Percentiles rank a stretch among this genome's conserved stretches.
These are phyloP conservation scores for Hipposideros larvatus DNA, from an alignment of 2,797 vertebrate species.

Conservation along the genomic window DNA sequence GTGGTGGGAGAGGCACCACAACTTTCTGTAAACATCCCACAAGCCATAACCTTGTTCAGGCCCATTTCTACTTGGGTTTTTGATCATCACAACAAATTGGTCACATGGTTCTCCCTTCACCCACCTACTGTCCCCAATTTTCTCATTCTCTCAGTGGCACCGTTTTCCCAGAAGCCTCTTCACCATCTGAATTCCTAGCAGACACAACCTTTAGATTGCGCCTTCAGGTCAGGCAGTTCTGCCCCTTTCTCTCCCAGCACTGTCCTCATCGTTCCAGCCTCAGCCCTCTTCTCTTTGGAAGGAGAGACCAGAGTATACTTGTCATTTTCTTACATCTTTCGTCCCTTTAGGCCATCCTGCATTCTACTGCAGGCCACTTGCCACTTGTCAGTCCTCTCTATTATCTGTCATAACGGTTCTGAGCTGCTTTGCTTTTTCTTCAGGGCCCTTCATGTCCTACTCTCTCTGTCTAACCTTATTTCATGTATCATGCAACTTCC, in stretches of 20 bases:
- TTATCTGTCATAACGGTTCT: fast-evolving
- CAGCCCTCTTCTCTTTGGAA: background rate
- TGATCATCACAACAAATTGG: fast-evolving
- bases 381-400: fast-evolving
- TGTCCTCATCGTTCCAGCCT: fast-evolving
- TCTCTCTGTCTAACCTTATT: background rate
- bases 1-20: background rate
- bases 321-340: background rate
- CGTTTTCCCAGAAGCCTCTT: background rate
- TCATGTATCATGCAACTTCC: background rate
- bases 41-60: background rate
- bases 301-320: background rate
- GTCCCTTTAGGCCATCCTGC: background rate
- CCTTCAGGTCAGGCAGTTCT: background rate
- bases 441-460: background rate
- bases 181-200: background rate
- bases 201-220: background rate
- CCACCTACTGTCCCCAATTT: fast-evolving
- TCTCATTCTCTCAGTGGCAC: background rate
- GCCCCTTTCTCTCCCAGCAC: background rate
- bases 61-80: background rate
- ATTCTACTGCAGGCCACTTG: fast-evolving
- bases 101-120: background rate
- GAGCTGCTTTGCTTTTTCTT: background rate
- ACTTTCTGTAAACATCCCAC: fast-evolving